Evolutionary conservation across 2,797 vertebrate genomes (phyloP).

Genomic region (Acanthurus tractus): DNA sequence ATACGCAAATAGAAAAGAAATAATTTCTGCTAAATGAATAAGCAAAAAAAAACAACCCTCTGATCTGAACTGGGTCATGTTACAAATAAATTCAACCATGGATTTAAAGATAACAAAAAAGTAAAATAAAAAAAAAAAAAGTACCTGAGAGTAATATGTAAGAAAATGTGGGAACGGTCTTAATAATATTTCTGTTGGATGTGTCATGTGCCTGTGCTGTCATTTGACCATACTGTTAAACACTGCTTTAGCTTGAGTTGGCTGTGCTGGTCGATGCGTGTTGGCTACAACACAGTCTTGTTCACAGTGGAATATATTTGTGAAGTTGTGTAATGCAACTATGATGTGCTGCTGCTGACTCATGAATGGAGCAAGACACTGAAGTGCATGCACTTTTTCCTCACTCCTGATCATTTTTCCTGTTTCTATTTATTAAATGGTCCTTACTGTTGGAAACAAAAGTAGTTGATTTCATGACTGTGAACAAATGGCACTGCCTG

Average conservation of each 20-base stretch:
- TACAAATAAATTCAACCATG: background rate
- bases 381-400: constrained; percentile 20
- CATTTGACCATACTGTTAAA: constrained; percentile 1
- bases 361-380: constrained; percentile 12
- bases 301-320: background rate
- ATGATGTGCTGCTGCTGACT: constrained; percentile 4
- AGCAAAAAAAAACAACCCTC: background rate
- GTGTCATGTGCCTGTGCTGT: constrained; percentile 13
- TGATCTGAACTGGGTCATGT: background rate
- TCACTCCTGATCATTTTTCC: constrained; percentile 22
- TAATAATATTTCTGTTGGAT: constrained; percentile 31
- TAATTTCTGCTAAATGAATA: background rate
- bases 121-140: background rate
- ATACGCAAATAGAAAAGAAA: background rate
- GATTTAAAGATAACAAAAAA: background rate
- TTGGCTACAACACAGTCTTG: background rate
- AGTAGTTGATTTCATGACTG: constrained; percentile 22
- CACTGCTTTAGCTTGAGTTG: constrained; percentile 19
- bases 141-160: background rate
- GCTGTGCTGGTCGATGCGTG: constrained; percentile 3
- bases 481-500: constrained; percentile 11
- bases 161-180: constrained; percentile 38
- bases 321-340: constrained; percentile 6
- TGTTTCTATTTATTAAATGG: constrained; percentile 43
- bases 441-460: constrained; percentile 39